Base-by-base conservation (phyloP, 2,113 vertebrate genomes). In the Phylloscopus trochilus region DNA sequence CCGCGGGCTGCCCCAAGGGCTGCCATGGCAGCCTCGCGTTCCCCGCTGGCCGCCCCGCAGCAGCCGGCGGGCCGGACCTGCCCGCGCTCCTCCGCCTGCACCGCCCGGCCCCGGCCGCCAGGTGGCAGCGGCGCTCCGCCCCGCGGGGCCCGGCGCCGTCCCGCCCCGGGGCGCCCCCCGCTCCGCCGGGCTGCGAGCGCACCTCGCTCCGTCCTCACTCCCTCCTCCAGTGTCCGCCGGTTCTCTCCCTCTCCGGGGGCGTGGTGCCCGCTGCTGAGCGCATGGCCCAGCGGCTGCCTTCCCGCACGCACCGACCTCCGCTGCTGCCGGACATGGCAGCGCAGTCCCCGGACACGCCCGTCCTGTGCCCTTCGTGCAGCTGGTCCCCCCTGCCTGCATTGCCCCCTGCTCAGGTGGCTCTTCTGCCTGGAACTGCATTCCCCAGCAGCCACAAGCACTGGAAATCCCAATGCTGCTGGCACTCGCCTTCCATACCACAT, bases 51-150 rank as follows among this genome's bases (percentile, higher is more conserved):
- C 41, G 41, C 41, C 41, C 41, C 41, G 41, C 41, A 53, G 30
- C 30, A 15, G 51, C 49, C 52, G 49, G 6, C 47, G 49, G 49
- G 14, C 27, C 33, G 33, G 11, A 7, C 9, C 6, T 0, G 5
- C 2, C 23, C 46, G n/a, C 39, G 10, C 27, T 37, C 7, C 27
- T 6, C 67, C 2, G 67, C 12, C 23, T 63, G 68, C 22, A 41
- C 35, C 15, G 9, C 52, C 58, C 7, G 12, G 41, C 2, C n/a
- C 8, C 10, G n/a, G 27, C 74, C 93, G 28, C 26, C 46, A 35
- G 89, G 74, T 6, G 95, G 76, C 92, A 27, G 76, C 87, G 12
- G 62, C 66, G 62, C 79, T 35, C 70, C 66, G 26, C 52, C 41
- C 59, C 46, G 15, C 43, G 59, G 22, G 47, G 19, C 44, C 46